Evolutionary conservation across 2,888 invertebrate genomes (phyloP).

Genomic region (Trilocha varians): DNA sequence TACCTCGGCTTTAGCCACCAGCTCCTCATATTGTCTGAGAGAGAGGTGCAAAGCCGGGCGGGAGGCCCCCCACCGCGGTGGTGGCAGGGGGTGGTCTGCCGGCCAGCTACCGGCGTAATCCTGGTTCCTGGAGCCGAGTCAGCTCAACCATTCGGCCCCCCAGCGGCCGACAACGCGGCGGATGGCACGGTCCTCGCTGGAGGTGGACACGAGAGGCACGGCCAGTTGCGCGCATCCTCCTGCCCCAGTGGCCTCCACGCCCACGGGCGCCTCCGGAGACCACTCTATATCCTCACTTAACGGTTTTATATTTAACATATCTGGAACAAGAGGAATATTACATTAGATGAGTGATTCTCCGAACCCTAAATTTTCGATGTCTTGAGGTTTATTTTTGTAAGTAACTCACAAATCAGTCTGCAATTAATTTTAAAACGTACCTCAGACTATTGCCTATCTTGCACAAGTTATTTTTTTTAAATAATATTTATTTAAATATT

Average conservation of each 20-base stretch:
- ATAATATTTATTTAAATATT: too few species aligned
- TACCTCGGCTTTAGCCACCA: constrained; percentile 87
- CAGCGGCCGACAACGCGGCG: constrained; percentile 84
- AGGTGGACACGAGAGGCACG: constrained; percentile 42
- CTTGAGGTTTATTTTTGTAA: too few species aligned
- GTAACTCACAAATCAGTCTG: too few species aligned
- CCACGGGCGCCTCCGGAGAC: constrained; percentile 55
- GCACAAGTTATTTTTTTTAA: too few species aligned
- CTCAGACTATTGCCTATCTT: too few species aligned
- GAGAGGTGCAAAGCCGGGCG: constrained; percentile 80
- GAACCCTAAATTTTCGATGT: too few species aligned
- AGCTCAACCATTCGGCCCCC: constrained; percentile 98
- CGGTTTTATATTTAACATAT: constrained; percentile 72
- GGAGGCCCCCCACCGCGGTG: constrained; percentile 61
- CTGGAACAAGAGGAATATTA: constrained; percentile 31
- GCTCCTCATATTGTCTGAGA: constrained; percentile 84
- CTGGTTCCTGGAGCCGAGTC: constrained; percentile 81
- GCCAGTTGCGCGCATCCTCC: constrained; percentile 36
- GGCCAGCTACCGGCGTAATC: constrained; percentile 52
- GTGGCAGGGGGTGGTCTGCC: constrained; percentile 62
- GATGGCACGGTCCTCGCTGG: constrained; percentile 60
- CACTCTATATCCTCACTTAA: constrained; percentile 66
- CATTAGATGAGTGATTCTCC: too few species aligned
- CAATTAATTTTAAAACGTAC: too few species aligned
- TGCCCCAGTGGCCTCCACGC: constrained; percentile 59